Conservation (phyloP, 2,888 invertebrate species). For the Patella pellucida region DNA sequence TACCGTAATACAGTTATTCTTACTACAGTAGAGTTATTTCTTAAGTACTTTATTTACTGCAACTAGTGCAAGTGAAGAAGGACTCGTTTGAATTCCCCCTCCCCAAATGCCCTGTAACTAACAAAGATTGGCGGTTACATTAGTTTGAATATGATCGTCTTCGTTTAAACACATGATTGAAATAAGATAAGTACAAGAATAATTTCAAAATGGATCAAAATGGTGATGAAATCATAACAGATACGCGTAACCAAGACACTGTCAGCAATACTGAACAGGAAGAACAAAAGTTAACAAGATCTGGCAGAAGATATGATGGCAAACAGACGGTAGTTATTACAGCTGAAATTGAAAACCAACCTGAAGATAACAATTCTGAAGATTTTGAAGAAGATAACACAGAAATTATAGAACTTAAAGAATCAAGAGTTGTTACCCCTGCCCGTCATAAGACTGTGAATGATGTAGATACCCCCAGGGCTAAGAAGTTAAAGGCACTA, state of each 20-base stretch:
- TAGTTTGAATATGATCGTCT: constrained; percentile 4
- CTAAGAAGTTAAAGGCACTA: background rate
- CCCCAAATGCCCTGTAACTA: background rate
- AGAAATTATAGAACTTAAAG: too few species aligned
- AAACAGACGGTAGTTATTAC: background rate
- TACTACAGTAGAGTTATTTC: background rate
- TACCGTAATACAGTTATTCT: too few species aligned
- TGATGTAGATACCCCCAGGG: too few species aligned
- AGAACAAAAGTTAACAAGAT: background rate
- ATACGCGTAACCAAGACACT: too few species aligned
- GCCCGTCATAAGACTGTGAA: too few species aligned
- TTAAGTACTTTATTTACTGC: background rate
- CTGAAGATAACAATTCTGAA: too few species aligned
- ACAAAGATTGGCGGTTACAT: constrained; percentile 6
- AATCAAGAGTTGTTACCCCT: too few species aligned
- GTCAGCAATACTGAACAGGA: too few species aligned
- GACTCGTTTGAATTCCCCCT: background rate
- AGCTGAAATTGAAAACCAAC: background rate
- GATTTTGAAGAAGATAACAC: too few species aligned
- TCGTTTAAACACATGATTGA: background rate
- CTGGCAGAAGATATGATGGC: background rate
- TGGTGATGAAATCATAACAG: too few species aligned
- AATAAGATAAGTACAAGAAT: background rate
- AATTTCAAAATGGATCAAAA: too few species aligned
- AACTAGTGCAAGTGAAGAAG: background rate